Evolutionary conservation across 1,140 invertebrate species (phyloP).

Genomic region (Amphibalanus amphitrite): DNA sequence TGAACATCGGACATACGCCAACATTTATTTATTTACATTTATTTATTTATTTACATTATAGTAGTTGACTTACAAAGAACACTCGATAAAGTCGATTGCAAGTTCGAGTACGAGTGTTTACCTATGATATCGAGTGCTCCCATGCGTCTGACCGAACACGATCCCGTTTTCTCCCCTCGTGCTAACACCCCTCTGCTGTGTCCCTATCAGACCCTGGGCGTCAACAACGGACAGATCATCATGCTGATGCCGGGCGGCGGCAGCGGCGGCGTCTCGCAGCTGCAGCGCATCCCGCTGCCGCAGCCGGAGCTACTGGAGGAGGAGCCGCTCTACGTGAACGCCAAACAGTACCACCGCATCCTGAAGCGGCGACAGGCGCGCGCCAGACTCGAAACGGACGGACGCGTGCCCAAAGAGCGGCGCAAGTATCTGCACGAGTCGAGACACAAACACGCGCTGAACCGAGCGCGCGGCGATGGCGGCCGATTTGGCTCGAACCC

Average conservation of each 20-base stretch:
- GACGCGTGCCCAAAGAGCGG: constrained; percentile 75
- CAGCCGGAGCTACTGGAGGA: constrained; percentile 63
- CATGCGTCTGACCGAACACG: neutral
- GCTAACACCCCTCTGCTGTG: constrained; percentile 5
- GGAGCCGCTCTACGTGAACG: constrained; percentile 93
- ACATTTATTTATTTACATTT: too few species aligned
- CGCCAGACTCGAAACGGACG: constrained; percentile 75
- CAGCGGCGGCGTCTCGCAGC: constrained; percentile 33
- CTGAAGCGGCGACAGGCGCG: constrained; percentile 73
- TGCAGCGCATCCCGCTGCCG: constrained; percentile 44
- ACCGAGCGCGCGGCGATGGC: constrained; percentile 86
- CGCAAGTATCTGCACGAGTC: constrained; percentile 99
- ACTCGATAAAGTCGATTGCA: too few species aligned
- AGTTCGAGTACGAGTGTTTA: too few species aligned
- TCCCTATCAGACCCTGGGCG: constrained; percentile 17
- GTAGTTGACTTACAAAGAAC: too few species aligned
- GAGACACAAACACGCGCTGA: constrained; percentile 92
- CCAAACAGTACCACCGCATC: constrained; percentile 92
- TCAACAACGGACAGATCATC: constrained; percentile 8
- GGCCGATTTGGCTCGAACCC: constrained; percentile 69
- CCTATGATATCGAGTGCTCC: constrained; percentile 32
- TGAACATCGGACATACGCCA: too few species aligned
- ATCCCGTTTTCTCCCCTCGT: neutral
- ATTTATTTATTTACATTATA: too few species aligned
- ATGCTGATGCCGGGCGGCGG: constrained; percentile 41